These are phyloP conservation scores for Psilopsiagon aymara DNA, from an alignment of 2,113 vertebrate species.

Conservation along the genomic window DNA sequence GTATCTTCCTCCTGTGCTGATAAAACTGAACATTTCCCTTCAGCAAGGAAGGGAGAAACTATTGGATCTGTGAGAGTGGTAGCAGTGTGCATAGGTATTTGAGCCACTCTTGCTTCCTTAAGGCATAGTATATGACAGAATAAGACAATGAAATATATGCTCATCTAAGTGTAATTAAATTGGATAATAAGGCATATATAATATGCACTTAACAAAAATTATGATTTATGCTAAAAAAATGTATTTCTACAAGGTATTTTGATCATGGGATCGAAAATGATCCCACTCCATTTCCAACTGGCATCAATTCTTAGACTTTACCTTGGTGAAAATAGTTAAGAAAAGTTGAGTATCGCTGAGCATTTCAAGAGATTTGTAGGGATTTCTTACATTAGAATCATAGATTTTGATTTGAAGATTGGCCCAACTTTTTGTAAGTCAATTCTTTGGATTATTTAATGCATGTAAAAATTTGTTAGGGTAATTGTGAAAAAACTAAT, in stretches of 20 bases:
- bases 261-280: background rate
- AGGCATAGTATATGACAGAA: background rate
- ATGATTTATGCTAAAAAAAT: background rate
- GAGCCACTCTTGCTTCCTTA: background rate
- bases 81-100: background rate
- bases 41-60: background rate
- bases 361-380: background rate
- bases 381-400: background rate
- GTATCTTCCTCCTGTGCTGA: background rate
- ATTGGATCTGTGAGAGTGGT: background rate
- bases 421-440: background rate
- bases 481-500: background rate
- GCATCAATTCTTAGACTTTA: background rate
- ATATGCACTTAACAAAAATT: background rate
- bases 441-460: background rate
- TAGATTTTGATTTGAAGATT: background rate
- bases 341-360: background rate
- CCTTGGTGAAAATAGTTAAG: background rate
- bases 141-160: background rate
- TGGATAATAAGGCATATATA: background rate
- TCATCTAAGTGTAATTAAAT: slow-evolving; percentile 13
- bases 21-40: background rate
- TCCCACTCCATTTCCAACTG: background rate
- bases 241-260: background rate
- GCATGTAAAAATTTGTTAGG: background rate